A percentile compares a stretch with the other conserved stretches of the same genome.
Conservation (phyloP, 2,113 vertebrate species). For the Eulemur macaco region DNA sequence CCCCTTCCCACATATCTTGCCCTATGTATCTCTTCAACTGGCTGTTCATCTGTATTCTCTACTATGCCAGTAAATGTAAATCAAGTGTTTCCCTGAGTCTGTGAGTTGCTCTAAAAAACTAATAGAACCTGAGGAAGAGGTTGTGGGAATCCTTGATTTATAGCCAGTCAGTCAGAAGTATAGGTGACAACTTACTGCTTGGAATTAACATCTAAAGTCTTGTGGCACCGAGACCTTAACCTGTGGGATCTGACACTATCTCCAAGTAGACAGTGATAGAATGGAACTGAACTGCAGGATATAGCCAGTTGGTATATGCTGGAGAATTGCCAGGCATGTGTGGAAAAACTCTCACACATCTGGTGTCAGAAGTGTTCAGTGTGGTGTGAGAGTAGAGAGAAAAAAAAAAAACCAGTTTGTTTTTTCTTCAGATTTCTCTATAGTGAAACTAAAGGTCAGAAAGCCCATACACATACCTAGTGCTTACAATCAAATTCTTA, state of each 20-base stretch:
- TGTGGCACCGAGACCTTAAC: background rate
- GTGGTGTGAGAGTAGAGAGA: background rate
- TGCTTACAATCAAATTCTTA: background rate
- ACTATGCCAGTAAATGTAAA: background rate
- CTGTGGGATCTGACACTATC: background rate
- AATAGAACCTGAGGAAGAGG: background rate
- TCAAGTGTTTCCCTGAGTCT: background rate
- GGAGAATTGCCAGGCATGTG: background rate
- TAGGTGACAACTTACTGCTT: background rate
- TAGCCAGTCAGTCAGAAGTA: background rate
- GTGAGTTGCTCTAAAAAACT: background rate
- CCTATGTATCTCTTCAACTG: background rate
- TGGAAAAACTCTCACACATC: background rate
- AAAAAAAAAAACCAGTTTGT: background rate
- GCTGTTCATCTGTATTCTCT: background rate
- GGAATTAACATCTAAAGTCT: background rate
- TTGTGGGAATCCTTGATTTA: background rate
- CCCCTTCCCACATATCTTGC: background rate
- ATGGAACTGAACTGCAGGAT: background rate
- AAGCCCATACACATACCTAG: background rate
- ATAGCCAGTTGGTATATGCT: background rate
- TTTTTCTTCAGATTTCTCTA: background rate
- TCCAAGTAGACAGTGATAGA: background rate
- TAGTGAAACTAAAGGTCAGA: background rate
- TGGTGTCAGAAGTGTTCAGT: background rate